These are phyloP conservation scores for Ptilonorhynchus violaceus DNA, from an alignment of 2,113 vertebrate species.

Conservation along the genomic window DNA sequence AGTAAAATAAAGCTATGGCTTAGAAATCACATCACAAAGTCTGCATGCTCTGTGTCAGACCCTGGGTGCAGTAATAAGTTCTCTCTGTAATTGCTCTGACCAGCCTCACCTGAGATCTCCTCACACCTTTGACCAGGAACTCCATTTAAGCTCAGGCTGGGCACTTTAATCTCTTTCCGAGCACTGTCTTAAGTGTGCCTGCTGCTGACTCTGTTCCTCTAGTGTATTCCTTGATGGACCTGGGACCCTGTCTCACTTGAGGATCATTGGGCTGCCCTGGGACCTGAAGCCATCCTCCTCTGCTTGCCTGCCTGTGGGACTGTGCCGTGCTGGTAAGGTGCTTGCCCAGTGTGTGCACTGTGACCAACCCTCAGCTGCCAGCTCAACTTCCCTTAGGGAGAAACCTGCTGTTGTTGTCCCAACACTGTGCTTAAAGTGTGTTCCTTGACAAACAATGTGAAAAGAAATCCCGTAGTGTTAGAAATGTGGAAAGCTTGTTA, in stretches of 20 bases:
- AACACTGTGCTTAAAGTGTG: background rate
- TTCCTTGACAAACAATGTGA: background rate
- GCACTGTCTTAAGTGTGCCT: rapidly evolving
- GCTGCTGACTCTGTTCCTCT: background rate
- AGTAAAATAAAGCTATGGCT: background rate
- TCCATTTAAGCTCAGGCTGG: background rate
- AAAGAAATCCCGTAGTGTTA: background rate
- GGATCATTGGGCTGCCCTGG: rapidly evolving
- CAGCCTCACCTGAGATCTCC: background rate
- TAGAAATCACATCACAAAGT: background rate
- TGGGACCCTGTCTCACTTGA: background rate
- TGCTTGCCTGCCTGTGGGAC: background rate
- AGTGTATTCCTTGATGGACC: too few relatives aligned
- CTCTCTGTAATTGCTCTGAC: background rate
- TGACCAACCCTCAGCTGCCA: background rate
- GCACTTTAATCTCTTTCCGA: rapidly evolving
- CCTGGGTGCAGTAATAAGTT: background rate
- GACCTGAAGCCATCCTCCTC: background rate
- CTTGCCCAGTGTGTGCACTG: background rate
- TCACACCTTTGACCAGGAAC: background rate
- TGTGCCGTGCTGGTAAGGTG: background rate
- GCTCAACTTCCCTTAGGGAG: background rate
- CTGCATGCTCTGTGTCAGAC: rapidly evolving
- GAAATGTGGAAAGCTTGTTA: background rate
- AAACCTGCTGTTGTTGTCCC: background rate